These are phyloP conservation scores for Paedocypris sp. DNA, from an alignment of 2,113 vertebrate genomes.

Conservation along the genomic window DNA sequence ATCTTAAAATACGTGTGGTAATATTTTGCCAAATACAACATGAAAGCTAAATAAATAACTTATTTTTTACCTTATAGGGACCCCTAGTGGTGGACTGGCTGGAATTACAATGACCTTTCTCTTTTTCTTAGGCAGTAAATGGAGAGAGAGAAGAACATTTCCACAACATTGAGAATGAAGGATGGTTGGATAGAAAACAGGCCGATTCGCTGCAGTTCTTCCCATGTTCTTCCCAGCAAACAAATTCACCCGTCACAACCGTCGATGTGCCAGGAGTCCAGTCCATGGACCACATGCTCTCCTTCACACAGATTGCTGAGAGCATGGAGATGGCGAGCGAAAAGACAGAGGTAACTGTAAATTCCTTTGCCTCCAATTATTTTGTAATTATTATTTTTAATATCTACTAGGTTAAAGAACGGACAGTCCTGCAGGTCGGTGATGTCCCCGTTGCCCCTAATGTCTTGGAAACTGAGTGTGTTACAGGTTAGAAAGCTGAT, in stretches of 20 bases:
- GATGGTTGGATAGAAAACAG: slow-evolving; percentile 48
- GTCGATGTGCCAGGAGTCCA: background rate
- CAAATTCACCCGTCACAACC: slow-evolving; percentile 11
- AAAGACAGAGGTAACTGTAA: slow-evolving; percentile 5
- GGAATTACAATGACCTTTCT: too few relatives aligned
- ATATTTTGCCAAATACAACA: too few relatives aligned
- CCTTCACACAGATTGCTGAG: slow-evolving; percentile 3
- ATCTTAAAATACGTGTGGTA: too few relatives aligned
- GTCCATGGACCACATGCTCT: background rate
- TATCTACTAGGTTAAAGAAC: slow-evolving; percentile 42
- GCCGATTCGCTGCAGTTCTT: slow-evolving; percentile 44
- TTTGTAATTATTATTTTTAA: too few relatives aligned
- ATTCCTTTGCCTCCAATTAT: too few relatives aligned
- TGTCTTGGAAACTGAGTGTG: background rate
- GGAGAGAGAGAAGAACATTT: slow-evolving; percentile 51
- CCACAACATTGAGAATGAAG: slow-evolving; percentile 42
- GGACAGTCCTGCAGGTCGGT: slow-evolving; percentile 18
- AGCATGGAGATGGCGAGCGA: background rate
- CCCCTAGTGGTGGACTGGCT: too few relatives aligned
- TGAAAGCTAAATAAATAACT: too few relatives aligned
- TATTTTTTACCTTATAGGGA: too few relatives aligned
- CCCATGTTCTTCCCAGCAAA: slow-evolving; percentile 32
- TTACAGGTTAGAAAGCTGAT: background rate
- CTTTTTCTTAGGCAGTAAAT: slow-evolving; percentile 65
- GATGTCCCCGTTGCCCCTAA: slow-evolving; percentile 2